Base-by-base conservation (phyloP, 1,140 invertebrate genomes). In the Drosophila auraria region DNA sequence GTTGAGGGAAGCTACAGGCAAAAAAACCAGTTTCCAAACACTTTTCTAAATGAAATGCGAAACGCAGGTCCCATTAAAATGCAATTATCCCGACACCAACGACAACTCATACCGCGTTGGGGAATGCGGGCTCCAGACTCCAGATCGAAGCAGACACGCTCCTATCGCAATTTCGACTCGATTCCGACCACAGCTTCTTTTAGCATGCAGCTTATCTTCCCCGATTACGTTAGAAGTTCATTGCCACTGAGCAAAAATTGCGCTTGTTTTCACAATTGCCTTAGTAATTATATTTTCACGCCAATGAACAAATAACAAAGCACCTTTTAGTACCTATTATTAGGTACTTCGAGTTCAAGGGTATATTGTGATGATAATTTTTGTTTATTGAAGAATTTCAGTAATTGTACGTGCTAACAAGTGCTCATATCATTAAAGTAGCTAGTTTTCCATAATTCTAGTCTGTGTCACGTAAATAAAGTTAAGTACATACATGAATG, bases 271-370 rank as follows among this genome's bases (percentile, higher is more conserved):
- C 25, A 51, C 59, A 81, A 72, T 62, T 71, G 54, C 42, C 62
- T 17, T 72, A 45, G n/a, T 38, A 58, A 78, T 82, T 82, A 69
- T 51, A 45, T 73, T 82, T 80, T 82, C 64, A 78, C 75, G 65
- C 75, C 74, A 36, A 23, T 60, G 47, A 53, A 30, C 68, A 72
- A 73, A 73, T 60, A 73, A 42, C 53, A 75, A 72, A 59, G 40
- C 33, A 70, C 64, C 64, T 54, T 56, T 66, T 33, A 30, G 54
- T 36, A 27, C 47, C 14, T 12, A 58, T 12, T 20, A 42, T 5
- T 15, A 49, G 42, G 36, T 51, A 72, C 30, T n/a, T 33, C 5
- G 7, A 15, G 11, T 23, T 70, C 6, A 1, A 27, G 25, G 17
- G 51, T 25, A 20, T 42, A 42, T 27, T 25, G 12, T 5, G 9